Percentiles rank a stretch among this genome's conserved stretches.
These are phyloP conservation scores for Myotis lucifugus DNA, from an alignment of 2,113 vertebrate genomes.

Conservation along the genomic window DNA sequence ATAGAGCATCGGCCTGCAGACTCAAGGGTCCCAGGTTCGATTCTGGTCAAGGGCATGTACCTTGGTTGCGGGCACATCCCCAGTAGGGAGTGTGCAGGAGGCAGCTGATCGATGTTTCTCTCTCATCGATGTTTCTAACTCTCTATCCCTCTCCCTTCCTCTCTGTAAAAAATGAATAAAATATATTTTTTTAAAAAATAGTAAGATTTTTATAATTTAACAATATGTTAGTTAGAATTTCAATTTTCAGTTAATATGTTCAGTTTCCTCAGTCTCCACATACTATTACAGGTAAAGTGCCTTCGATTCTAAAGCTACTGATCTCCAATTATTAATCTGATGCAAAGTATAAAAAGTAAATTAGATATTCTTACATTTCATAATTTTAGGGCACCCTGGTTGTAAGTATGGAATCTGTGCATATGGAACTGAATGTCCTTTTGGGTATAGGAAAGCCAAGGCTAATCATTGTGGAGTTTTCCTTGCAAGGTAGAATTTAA, in stretches of 20 bases:
- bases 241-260: constrained; percentile 15
- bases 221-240: constrained; percentile 7
- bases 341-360: not conserved
- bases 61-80: too few species aligned
- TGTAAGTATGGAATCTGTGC: not conserved
- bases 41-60: too few species aligned
- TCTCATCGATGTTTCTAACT: too few species aligned
- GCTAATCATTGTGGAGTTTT: constrained; percentile 13
- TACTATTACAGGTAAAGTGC: not conserved
- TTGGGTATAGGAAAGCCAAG: not conserved
- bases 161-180: too few species aligned
- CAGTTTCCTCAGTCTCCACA: not conserved
- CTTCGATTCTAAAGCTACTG: constrained; percentile 2
- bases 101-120: too few species aligned
- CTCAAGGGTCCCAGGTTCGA: too few species aligned
- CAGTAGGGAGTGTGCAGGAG: too few species aligned
- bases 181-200: too few species aligned
- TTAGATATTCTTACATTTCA: not conserved
- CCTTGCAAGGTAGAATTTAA: constrained; percentile 24
- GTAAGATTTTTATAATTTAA: not conserved
- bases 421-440: not conserved
- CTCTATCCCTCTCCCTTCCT: too few species aligned
- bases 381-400: not conserved
- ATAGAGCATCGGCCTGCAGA: too few species aligned
- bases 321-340: constrained; percentile 37